Evolutionary conservation across 1,140 invertebrate genomes (phyloP).

Genomic region (Caenorhabditis remanei): DNA sequence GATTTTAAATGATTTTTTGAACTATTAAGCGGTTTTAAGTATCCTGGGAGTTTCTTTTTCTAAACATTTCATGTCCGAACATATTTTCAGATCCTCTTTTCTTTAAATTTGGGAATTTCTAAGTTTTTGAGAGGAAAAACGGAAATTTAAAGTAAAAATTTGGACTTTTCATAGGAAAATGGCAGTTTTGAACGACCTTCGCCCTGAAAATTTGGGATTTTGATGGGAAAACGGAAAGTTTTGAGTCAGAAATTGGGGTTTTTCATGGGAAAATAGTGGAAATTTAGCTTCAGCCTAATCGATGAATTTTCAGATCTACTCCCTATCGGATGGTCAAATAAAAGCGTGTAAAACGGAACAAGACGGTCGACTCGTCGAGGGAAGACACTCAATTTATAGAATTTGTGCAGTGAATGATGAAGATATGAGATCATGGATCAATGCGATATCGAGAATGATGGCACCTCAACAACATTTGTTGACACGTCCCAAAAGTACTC

Average conservation of each 20-base stretch:
- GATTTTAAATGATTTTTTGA: no score
- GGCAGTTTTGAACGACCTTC: not conserved
- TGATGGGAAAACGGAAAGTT: no score
- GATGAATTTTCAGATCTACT: slow-evolving; percentile 57
- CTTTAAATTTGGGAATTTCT: no score
- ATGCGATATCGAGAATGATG: slow-evolving; percentile 38
- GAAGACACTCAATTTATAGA: slow-evolving; percentile 61
- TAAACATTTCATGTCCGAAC: not conserved
- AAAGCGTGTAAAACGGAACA: slow-evolving; percentile 65
- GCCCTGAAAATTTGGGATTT: no score
- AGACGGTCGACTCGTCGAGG: slow-evolving; percentile 60
- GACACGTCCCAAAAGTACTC: slow-evolving; percentile 14
- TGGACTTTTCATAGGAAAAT: not conserved
- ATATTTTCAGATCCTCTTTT: not conserved
- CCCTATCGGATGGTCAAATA: slow-evolving; percentile 59
- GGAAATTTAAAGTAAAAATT: not conserved
- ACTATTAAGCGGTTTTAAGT: no score
- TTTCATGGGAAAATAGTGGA: no score
- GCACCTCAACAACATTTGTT: slow-evolving; percentile 15
- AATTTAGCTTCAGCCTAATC: no score
- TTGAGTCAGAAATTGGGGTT: no score
- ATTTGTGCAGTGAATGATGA: slow-evolving; percentile 62
- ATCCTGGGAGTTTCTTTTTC: no score
- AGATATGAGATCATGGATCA: slow-evolving; percentile 50
- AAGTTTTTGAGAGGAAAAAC: no score